Conservation (phyloP, 2,113 vertebrate species). For the Poeciliopsis retropinna region DNA sequence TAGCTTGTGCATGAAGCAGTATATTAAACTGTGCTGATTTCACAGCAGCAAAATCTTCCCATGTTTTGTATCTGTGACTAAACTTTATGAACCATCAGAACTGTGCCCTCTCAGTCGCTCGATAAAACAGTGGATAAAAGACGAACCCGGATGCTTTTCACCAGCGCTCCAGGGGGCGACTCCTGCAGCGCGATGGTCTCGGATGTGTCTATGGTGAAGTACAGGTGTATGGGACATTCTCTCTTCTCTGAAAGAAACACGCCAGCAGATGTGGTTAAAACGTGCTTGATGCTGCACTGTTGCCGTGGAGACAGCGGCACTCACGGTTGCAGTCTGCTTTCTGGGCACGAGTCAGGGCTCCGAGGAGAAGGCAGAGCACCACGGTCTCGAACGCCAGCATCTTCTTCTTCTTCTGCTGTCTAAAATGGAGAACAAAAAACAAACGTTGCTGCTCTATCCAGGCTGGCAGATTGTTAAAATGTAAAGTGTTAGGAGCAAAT, state of each 20-base stretch:
- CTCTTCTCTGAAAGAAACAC: constrained; percentile 77
- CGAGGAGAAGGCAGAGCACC: constrained; percentile 62
- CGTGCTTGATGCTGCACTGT: not conserved
- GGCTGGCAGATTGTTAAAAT: not conserved
- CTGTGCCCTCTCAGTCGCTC: not conserved
- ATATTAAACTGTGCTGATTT: not conserved
- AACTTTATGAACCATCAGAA: not conserved
- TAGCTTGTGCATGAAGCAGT: not conserved
- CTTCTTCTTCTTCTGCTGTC: constrained; percentile 63
- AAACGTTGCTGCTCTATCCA: not conserved
- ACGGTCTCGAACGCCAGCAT: constrained; percentile 66
- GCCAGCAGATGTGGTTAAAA: constrained; percentile 2
- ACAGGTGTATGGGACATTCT: constrained; percentile 88
- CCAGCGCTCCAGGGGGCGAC: constrained; percentile 87
- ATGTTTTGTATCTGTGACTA: not conserved
- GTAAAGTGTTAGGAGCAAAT: not conserved
- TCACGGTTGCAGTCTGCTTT: constrained; percentile 61
- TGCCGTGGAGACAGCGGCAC: constrained; percentile 28
- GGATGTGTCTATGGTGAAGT: constrained; percentile 96
- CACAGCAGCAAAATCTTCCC: not conserved
- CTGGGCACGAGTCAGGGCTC: constrained; percentile 54
- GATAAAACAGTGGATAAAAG: not conserved
- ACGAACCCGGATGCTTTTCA: constrained; percentile 84
- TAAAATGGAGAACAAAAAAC: not conserved
- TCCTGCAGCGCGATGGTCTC: constrained; percentile 95